Evolutionary conservation across 2,888 invertebrate species (phyloP), one percentile per base, ranked within the genome.

Genomic region (Allacma fusca): DNA sequence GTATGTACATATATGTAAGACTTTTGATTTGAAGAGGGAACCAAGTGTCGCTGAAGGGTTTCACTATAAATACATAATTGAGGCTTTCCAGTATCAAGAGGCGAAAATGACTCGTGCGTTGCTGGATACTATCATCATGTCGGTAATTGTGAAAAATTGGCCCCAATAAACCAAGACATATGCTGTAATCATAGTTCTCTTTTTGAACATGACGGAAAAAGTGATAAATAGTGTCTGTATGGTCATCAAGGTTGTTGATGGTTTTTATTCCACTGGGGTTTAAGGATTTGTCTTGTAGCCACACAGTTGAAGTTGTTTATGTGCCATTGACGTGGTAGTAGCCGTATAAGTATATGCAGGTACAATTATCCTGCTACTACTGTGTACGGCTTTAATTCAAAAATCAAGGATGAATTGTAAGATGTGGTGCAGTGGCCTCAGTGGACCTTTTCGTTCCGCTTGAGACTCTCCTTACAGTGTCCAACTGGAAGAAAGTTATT

Each of bases 81-180:
- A 50, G 26, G 70, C 50, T 70, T 50, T 70, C 70, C 70, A 70
- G 70, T 21, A 57, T 59, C 24, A 34, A 62, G 62, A 62, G 71
- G 73, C 28, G 73, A 64, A 26, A 64, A 43, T 74, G 64, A 64
- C 64, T 64, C 73, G 73, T 74, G 73, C 73, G 73, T 74, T 74
- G 73, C 73, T 74, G 73, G 73, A 74, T 21, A 43, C 73, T 26
- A 65, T 64, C 73, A 74, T 74, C 43, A 74, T 40, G 43, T 74
- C 23, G 23, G 57, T 72, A 72, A 72, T 72, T 72, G 72, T 40
- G 64, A 62, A 65, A 26, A 74, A 74, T 74, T 74, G 73, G 24
- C 21, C 64, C 29, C 65, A 43, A 74, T 59, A 59, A 59, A 72
- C 34, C 65, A 65, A 29, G 65, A 29, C 26, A 65, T 65, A 28